Conservation (phyloP, 2,797 vertebrate species). For the Acrossocheilus fasciatus region DNA sequence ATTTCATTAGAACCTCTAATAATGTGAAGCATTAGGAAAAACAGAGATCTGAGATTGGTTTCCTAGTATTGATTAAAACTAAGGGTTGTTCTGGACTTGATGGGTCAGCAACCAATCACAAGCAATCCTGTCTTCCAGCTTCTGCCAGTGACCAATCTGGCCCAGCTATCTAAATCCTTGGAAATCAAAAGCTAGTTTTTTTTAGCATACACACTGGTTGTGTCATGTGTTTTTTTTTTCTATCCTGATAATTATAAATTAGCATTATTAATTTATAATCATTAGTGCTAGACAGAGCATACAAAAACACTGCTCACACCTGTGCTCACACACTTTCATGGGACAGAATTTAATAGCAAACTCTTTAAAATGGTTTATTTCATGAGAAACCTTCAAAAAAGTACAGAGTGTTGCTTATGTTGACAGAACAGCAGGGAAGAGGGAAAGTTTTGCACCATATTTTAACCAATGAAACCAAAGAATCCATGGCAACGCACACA, state of each 20-base stretch:
- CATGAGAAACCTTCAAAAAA: conserved; percentile 41
- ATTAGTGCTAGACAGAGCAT: neutral
- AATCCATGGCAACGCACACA: conserved; percentile 23
- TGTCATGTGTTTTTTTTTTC: neutral
- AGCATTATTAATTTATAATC: neutral
- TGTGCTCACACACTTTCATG: neutral
- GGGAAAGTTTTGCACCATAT: conserved; percentile 26
- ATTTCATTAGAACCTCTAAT: conserved; percentile 35
- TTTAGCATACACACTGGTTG: neutral
- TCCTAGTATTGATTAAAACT: conserved; percentile 12
- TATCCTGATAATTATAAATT: neutral
- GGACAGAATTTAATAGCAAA: conserved; percentile 26
- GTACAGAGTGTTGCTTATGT: neutral
- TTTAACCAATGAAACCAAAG: conserved; percentile 38
- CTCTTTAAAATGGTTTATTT: neutral
- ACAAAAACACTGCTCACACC: conserved; percentile 6
- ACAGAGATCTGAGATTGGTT: conserved; percentile 11
- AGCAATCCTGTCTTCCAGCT: conserved; percentile 8
- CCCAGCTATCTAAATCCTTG: neutral
- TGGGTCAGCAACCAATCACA: conserved; percentile 31
- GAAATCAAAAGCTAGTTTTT: conserved; percentile 1
- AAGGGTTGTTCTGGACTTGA: conserved; percentile 9
- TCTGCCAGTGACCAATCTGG: conserved; percentile 16
- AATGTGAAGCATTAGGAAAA: conserved; percentile 35
- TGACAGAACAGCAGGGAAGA: conserved; percentile 25